Evolutionary conservation across 2,113 vertebrate genomes (phyloP).

Genomic region (Todiramphus saurophagus): DNA sequence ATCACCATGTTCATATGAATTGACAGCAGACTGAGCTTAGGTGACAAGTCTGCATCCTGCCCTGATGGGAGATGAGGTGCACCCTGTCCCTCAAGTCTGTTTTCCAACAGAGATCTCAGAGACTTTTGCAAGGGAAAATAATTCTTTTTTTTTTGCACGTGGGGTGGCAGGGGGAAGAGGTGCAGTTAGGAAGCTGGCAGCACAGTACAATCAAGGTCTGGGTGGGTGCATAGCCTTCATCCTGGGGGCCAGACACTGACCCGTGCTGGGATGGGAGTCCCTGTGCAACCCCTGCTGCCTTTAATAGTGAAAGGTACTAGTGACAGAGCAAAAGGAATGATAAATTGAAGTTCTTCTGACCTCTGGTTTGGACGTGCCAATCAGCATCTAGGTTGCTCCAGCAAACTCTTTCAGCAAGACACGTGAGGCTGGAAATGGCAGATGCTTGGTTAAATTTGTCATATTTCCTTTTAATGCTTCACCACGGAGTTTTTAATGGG

Average conservation of each 20-base stretch:
- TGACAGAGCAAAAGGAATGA: not conserved
- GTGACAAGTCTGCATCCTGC: not conserved
- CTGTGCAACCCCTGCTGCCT: not conserved
- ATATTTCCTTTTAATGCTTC: not conserved
- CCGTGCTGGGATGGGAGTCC: not conserved
- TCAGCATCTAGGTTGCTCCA: not conserved
- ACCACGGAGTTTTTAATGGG: not conserved
- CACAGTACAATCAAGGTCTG: not conserved
- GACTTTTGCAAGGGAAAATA: not conserved
- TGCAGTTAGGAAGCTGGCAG: not conserved
- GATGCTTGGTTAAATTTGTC: not conserved
- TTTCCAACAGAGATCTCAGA: not conserved
- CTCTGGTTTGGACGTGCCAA: not conserved
- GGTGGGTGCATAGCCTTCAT: not conserved
- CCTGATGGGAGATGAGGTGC: not conserved
- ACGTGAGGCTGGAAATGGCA: not conserved
- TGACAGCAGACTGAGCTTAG: not conserved
- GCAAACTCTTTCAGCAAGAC: not conserved
- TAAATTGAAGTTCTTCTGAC: not conserved
- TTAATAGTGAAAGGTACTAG: not conserved
- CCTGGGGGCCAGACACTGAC: not conserved
- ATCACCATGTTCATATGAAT: not conserved
- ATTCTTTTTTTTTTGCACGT: not conserved
- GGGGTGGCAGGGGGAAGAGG: not conserved
- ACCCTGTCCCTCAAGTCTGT: not conserved